Evolutionary conservation across 2,888 invertebrate genomes (phyloP).

Genomic region (Leptopterna dolabrata): DNA sequence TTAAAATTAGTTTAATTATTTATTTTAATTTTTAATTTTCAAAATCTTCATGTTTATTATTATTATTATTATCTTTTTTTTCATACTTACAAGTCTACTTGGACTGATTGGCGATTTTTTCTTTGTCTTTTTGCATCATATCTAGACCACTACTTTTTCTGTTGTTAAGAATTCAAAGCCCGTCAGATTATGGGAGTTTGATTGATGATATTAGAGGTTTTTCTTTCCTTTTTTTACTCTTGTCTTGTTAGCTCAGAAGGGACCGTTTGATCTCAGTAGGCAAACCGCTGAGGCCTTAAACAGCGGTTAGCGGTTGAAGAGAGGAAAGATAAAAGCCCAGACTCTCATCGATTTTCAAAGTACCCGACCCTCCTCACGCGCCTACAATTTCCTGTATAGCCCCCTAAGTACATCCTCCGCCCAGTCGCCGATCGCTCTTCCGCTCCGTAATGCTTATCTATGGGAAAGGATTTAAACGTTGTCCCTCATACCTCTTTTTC

Average conservation of each 20-base stretch:
- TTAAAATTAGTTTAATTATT: too few species aligned
- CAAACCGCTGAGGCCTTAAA: neutral
- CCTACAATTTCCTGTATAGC: constrained; percentile 8
- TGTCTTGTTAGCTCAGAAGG: neutral
- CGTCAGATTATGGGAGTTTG: too few species aligned
- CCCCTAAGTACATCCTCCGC: neutral
- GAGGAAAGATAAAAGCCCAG: neutral
- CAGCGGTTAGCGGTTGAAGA: neutral
- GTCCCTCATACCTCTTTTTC: neutral
- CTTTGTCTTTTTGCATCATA: too few species aligned
- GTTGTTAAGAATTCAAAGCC: too few species aligned
- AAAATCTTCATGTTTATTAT: too few species aligned
- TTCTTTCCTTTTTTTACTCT: neutral
- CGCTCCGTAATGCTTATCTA: constrained; percentile 3
- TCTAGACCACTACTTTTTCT: too few species aligned
- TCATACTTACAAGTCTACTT: too few species aligned
- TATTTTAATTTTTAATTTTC: too few species aligned
- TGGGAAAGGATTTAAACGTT: constrained; percentile 11
- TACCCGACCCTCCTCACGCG: neutral
- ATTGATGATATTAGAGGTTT: too few species aligned
- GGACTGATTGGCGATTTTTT: too few species aligned
- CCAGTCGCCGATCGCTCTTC: neutral
- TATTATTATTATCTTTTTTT: too few species aligned
- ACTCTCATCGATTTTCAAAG: neutral
- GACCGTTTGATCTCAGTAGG: neutral